Evolutionary conservation across 2,113 vertebrate genomes (phyloP), one percentile per base, ranked within the genome.

Genomic region (Chionodraco myersi): DNA sequence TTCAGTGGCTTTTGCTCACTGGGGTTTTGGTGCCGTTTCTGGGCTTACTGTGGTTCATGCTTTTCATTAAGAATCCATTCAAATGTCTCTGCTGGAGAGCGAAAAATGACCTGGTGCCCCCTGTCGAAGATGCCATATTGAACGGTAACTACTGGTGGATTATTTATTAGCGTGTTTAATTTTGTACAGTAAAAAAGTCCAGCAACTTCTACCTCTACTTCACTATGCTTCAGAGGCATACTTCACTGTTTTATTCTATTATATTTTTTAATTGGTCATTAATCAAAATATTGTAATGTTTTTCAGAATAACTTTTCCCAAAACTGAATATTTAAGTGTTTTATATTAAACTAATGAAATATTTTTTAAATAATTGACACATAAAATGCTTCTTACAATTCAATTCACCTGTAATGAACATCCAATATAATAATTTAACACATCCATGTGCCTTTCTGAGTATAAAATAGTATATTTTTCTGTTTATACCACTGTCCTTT

Each of bases 1-100:
- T 1, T 1, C 1, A 59, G 49, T 0, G 30, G 9, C 10, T 66
- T 10, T 0, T n/a, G 11, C 36, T 41, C 6, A 4, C 36, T 41
- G 30, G 57, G 65, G 21, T 52, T 44, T 0, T 79, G 18, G 0
- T 61, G 48, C 15, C 12, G n/a, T 8, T 77, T 57, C 4, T 86
- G 60, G 12, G 81, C 41, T 5, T 83, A 9, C 51, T 16, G 63
- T 72, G 34, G 65, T 54, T 87, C 30, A 36, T 86, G 61, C 4
- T 66, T 54, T 82, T 51, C 60, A 44, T 3, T 45, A 51, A 9
- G 61, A 85, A 10, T 5, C 7, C 9, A 6, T 1, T 16, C 48
- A 51, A 14, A 80, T 67, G 18, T 70, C 44, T 6, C 52, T 73
- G 54, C 59, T 72, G 61, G 48, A 51, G 1, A 10, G 8, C 1